Evolutionary conservation across 2,888 invertebrate species (phyloP).

Genomic region (Ceramica pisi): DNA sequence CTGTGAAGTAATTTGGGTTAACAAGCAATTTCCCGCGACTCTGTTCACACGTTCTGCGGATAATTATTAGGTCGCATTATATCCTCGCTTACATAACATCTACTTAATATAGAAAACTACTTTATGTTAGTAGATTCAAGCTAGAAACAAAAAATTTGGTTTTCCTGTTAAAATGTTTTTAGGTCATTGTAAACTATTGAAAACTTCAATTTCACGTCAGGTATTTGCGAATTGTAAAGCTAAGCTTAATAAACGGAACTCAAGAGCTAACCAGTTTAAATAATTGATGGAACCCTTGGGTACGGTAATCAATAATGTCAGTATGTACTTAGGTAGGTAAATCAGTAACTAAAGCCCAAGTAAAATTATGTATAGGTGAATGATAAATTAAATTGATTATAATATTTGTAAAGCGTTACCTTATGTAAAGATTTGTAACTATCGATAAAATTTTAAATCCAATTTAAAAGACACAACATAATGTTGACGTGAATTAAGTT

Average conservation of each 20-base stretch:
- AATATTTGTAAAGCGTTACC: slow-evolving; percentile 1
- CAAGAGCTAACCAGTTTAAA: slow-evolving; percentile 44
- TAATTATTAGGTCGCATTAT: slow-evolving; percentile 39
- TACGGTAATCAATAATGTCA: slow-evolving; percentile 56
- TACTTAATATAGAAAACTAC: neutral
- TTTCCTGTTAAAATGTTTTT: neutral
- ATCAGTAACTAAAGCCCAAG: slow-evolving; percentile 15
- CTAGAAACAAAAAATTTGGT: neutral
- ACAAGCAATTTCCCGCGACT: slow-evolving; percentile 50
- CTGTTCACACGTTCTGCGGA: slow-evolving; percentile 29
- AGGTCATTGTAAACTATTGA: neutral
- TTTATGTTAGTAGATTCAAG: neutral
- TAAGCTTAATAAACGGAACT: slow-evolving; percentile 32
- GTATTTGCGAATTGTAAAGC: neutral
- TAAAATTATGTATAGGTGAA: slow-evolving; percentile 10
- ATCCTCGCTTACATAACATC: slow-evolving; percentile 6
- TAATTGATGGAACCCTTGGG: slow-evolving; percentile 58
- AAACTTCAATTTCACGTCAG: neutral
- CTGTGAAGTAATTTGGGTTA: slow-evolving; percentile 51
- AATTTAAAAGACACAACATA: neutral
- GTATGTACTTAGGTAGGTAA: slow-evolving; percentile 19
- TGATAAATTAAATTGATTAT: slow-evolving; percentile 24
- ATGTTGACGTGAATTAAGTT: neutral
- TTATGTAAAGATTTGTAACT: too few species aligned
- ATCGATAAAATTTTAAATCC: neutral